Base-by-base conservation (phyloP, 37 sponge, comb jelly and placozoan genomes). In the Petrosia ficiformis region DNA sequence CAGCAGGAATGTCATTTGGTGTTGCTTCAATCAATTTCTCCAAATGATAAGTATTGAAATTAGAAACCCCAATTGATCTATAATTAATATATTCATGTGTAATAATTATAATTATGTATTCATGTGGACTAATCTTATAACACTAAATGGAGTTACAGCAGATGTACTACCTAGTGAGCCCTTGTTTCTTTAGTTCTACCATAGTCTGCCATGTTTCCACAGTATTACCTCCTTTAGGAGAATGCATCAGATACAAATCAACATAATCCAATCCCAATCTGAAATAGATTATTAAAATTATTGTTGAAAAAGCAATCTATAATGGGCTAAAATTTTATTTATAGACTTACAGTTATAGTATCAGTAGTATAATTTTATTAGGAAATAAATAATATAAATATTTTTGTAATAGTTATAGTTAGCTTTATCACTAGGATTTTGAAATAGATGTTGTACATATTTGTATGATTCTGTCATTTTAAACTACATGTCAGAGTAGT, bases 141-240 rank as follows among this genome's bases (percentile, higher is more conserved):
- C n/a, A n/a, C n/a, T n/a, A n/a, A n/a, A n/a, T n/a, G n/a, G n/a
- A n/a, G n/a, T n/a, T n/a, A n/a, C n/a, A n/a, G n/a, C n/a, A n/a
- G n/a, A n/a, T 25, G 10, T 3, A 21, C 21, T 77, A 82, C 88
- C 43, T 81, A 22, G 74, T 35, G 0, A 78, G 68, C 8, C 88
- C 88, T 63, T 80, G 56, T 39, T 77, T 59, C 54, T 92, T 74
- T 61, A 92, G 70, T 41, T 92, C 80, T 36, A 87, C 39, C 80
- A 92, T 86, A 28, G 88, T 71, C 57, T 84, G 73, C 92, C 92
- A 92, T 0, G 92, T 80, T 65, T 92, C 92, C 77, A 92, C 72
- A 16, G 71, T 61, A 52, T 84, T 92, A 25, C 92, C 92, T 16
- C 81, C 80, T n/a, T 58, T 42, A 6, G 88, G 84, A 28, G 92